These are phyloP conservation scores for Aphaenogaster rudis DNA, from an alignment of 1,140 invertebrate genomes.

Conservation along the genomic window DNA sequence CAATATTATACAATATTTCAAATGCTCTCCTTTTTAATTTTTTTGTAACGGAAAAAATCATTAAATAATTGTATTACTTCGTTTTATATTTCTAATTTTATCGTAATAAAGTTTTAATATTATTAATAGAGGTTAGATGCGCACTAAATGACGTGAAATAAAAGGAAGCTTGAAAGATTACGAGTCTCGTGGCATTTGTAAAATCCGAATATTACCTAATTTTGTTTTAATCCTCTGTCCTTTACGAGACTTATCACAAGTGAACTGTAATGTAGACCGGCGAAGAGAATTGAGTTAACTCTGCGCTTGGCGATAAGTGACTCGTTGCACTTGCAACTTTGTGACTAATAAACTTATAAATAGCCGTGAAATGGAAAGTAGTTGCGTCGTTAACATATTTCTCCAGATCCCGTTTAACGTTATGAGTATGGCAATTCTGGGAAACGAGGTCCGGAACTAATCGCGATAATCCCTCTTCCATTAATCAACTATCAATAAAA, in stretches of 20 bases:
- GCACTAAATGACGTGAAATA: not conserved
- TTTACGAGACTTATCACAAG: slow-evolving; percentile 9
- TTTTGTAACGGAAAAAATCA: not conserved
- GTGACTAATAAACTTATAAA: slow-evolving; percentile 63
- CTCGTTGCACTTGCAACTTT: slow-evolving; percentile 55
- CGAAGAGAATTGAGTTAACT: slow-evolving; percentile 31
- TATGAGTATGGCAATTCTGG: not conserved
- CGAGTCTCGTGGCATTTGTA: not conserved
- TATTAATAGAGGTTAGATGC: not conserved
- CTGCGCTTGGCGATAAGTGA: slow-evolving; percentile 27
- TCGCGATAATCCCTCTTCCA: not conserved
- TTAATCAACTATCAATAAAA: not conserved
- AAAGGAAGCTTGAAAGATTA: not conserved
- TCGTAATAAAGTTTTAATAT: not conserved
- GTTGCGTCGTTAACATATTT: slow-evolving; percentile 37
- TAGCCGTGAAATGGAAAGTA: slow-evolving; percentile 57
- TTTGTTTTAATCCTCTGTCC: not conserved
- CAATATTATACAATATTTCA: not conserved
- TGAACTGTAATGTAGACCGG: slow-evolving; percentile 28
- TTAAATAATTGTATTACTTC: not conserved
- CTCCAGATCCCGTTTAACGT: not conserved
- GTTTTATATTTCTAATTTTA: not conserved
- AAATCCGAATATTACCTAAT: slow-evolving; percentile 13
- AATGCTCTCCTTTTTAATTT: not conserved
- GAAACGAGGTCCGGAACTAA: not conserved